These are phyloP conservation scores for Sphenodon punctatus DNA, from an alignment of 2,797 vertebrate species.

Conservation along the genomic window DNA sequence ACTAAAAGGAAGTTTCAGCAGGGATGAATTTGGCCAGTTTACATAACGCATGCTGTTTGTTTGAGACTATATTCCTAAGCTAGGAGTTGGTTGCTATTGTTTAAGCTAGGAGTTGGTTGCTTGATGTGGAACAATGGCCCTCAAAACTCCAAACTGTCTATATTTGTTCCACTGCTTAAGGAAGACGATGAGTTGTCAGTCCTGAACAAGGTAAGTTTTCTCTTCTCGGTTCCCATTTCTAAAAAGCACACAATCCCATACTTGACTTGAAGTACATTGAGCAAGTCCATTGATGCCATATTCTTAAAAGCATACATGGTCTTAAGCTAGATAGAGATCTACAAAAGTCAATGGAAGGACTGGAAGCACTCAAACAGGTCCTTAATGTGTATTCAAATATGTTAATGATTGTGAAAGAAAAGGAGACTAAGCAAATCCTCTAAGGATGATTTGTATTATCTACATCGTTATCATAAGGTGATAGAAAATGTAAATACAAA, in stretches of 20 bases:
- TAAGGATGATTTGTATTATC: too few species aligned
- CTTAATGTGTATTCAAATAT: too few species aligned
- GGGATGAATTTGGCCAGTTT: neutral
- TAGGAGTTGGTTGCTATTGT: too few species aligned
- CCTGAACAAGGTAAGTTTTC: neutral
- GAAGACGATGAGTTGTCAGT: rapidly evolving
- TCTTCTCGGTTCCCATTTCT: neutral
- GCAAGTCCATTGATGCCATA: too few species aligned
- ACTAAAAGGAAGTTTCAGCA: neutral
- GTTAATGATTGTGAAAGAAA: neutral
- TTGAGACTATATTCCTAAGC: neutral
- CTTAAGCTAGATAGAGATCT: too few species aligned
- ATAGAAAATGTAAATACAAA: neutral
- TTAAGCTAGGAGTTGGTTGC: neutral
- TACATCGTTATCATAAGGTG: neutral
- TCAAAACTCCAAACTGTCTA: too few species aligned
- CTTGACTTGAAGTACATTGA: neutral
- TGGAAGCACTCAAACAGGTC: too few species aligned
- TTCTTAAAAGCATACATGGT: too few species aligned
- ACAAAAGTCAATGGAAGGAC: too few species aligned
- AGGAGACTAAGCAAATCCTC: neutral
- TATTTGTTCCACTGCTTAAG: neutral
- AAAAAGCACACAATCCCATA: neutral
- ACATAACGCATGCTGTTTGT: neutral
- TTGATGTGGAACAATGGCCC: neutral